Conservation (phyloP, 2,888 invertebrate genomes). For the Cremastobaeus sp. region DNA sequence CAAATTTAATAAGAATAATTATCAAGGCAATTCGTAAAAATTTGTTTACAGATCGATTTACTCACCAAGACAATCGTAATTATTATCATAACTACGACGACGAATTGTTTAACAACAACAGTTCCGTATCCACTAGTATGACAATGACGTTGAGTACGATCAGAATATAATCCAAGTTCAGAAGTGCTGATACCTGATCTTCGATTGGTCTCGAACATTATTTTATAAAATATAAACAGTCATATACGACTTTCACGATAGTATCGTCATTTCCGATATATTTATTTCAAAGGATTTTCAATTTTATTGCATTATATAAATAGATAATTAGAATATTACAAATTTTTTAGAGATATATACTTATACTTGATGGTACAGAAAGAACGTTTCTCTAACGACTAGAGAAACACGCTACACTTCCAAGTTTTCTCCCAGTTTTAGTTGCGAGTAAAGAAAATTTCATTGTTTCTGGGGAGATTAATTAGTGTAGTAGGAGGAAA, state of each 20-base stretch:
- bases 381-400: slow-evolving; percentile 65
- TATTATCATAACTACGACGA: slow-evolving; percentile 75
- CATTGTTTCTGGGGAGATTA: slow-evolving; percentile 70
- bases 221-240: slow-evolving; percentile 5
- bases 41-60: too few relatives aligned
- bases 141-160: slow-evolving; percentile 72
- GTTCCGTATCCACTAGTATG: slow-evolving; percentile 70
- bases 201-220: slow-evolving; percentile 62
- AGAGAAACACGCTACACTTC: slow-evolving; percentile 55
- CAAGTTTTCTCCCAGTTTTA: slow-evolving; percentile 72
- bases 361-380: slow-evolving; percentile 64
- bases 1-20: neutral
- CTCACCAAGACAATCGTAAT: slow-evolving; percentile 75
- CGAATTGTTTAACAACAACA: slow-evolving; percentile 70
- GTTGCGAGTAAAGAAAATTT: slow-evolving; percentile 70
- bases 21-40: too few relatives aligned
- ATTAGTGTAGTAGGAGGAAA: slow-evolving; percentile 70
- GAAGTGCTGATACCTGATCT: slow-evolving; percentile 76
- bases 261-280: slow-evolving; percentile 3
- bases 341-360: too few relatives aligned
- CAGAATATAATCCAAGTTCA: slow-evolving; percentile 76
- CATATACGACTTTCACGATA: slow-evolving; percentile 12
- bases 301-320: too few relatives aligned
- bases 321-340: too few relatives aligned
- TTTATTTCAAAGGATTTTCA: too few relatives aligned